phyloP scores from a whole-genome alignment of 1,140 invertebrate genomes.

The Macrobrachium nipponense region DNA sequence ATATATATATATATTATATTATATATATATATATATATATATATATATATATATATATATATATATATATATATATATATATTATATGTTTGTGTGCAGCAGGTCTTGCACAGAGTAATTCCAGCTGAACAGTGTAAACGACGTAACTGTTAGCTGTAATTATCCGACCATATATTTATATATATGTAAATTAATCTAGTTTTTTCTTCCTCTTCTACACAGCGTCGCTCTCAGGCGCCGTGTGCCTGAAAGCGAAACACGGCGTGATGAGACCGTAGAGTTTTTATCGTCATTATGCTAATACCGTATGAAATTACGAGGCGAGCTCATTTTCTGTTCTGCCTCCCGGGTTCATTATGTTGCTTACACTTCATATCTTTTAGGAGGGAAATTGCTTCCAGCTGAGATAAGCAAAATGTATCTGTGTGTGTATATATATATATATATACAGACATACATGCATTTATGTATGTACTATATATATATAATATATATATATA shows the following conservation, averaged over 20 bases:
- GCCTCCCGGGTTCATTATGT: too few species aligned
- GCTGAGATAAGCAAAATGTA: too few species aligned
- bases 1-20: conserved; percentile 13
- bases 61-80: conserved; percentile 14
- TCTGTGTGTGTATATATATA: neutral
- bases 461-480: neutral
- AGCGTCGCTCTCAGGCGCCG: neutral
- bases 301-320: too few species aligned
- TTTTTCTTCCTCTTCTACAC: too few species aligned
- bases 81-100: neutral
- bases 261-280: too few species aligned
- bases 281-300: too few species aligned
- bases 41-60: conserved; percentile 24
- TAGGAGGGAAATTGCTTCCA: too few species aligned
- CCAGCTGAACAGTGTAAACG: too few species aligned
- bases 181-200: neutral
- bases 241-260: neutral
- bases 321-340: too few species aligned
- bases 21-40: conserved; percentile 18
- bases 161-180: neutral
- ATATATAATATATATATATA: neutral
- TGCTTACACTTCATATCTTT: too few species aligned
- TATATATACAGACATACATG: conserved; percentile 11
- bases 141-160: neutral
- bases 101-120: too few species aligned